Percentiles rank a stretch among this genome's conserved stretches.
Evolutionary conservation across 2,888 invertebrate species (phyloP).

Genomic region (Cataglyphis altisquamis): DNA sequence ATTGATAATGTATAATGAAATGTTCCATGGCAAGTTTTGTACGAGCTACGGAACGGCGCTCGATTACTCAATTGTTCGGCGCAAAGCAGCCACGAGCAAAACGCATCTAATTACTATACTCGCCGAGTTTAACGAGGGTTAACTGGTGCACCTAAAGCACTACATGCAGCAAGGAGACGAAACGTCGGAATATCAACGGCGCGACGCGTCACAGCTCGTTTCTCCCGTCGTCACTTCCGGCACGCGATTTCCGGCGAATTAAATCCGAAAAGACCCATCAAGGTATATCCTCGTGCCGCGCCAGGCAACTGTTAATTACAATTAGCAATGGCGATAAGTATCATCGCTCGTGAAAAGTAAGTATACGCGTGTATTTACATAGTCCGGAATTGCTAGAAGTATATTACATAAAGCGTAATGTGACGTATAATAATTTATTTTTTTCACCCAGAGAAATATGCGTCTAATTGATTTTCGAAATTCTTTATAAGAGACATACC

Average conservation of each 20-base stretch:
- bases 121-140: conserved; percentile 53
- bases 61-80: conserved; percentile 30
- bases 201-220: conserved; percentile 50
- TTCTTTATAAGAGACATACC: too few relatives aligned
- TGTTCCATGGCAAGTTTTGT: conserved; percentile 1
- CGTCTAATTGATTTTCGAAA: too few relatives aligned
- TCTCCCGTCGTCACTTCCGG: conserved; percentile 62
- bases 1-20: background rate
- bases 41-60: background rate
- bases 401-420: too few relatives aligned
- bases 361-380: too few relatives aligned
- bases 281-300: conserved; percentile 21
- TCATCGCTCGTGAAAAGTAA: conserved; percentile 26
- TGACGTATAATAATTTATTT: too few relatives aligned
- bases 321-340: conserved; percentile 41
- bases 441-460: too few relatives aligned
- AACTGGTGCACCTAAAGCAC: conserved; percentile 49
- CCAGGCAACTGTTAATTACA: conserved; percentile 43
- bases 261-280: conserved; percentile 57
- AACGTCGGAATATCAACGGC: conserved; percentile 33
- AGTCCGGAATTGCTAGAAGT: too few relatives aligned
- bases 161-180: background rate
- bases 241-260: conserved; percentile 68
- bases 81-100: conserved; percentile 7
- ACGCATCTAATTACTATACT: conserved; percentile 15